These are phyloP conservation scores for Chelonoidis abingdonii DNA, from an alignment of 2,113 vertebrate genomes.

Conservation along the genomic window DNA sequence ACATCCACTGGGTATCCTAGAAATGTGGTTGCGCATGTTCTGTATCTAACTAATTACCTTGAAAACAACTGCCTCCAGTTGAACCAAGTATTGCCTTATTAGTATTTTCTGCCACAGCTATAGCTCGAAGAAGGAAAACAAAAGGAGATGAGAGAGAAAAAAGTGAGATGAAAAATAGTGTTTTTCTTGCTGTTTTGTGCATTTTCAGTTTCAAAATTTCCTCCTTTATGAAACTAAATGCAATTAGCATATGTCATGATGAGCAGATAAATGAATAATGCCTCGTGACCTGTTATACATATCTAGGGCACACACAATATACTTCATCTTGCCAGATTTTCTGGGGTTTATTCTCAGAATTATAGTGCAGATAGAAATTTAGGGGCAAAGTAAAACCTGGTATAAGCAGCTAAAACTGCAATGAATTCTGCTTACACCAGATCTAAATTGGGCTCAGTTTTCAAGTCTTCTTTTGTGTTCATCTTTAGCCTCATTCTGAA, in stretches of 20 bases:
- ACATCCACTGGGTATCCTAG: not conserved
- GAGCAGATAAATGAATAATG: rapidly evolving
- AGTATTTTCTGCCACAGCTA: not conserved
- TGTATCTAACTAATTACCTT: slow-evolving; percentile 5
- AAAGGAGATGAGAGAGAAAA: not conserved
- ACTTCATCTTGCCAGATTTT: not conserved
- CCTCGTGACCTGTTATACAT: not conserved
- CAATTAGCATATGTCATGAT: too few species aligned
- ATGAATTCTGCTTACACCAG: not conserved
- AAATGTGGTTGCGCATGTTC: slow-evolving; percentile 12
- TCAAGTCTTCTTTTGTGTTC: rapidly evolving
- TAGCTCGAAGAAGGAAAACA: not conserved
- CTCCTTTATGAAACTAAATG: not conserved
- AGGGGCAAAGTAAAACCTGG: not conserved
- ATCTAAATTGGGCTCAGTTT: not conserved
- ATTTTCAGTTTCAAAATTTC: not conserved
- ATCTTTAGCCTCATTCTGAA: not conserved
- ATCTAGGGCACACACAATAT: not conserved
- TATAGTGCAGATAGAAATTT: not conserved
- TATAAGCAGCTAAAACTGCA: not conserved
- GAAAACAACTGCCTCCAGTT: not conserved
- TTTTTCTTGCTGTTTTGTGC: not conserved
- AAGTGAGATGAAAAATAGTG: not conserved
- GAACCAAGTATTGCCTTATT: not conserved
- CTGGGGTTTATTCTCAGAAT: rapidly evolving